Evolutionary conservation across 1,140 invertebrate genomes (phyloP).

Genomic region (Rhyacophila brunnea): DNA sequence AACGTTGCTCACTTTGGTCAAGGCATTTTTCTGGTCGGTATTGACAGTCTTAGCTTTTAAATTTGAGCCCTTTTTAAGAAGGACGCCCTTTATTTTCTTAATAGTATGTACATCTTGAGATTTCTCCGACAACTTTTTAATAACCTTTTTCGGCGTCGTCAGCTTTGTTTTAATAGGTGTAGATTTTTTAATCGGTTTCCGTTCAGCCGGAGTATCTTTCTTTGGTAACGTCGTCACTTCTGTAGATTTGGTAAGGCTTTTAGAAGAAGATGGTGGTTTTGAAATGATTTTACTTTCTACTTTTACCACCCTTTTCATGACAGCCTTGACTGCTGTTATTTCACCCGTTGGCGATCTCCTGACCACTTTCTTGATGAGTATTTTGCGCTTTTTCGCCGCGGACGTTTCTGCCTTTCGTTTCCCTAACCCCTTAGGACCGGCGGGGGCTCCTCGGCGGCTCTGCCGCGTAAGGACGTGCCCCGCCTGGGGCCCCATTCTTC

Average conservation of each 20-base stretch:
- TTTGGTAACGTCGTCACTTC: not conserved
- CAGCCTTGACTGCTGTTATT: not conserved
- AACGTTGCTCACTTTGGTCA: conserved; percentile 6
- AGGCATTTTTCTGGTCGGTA: conserved; percentile 1
- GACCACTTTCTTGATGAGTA: conserved; percentile 26
- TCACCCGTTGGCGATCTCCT: not conserved
- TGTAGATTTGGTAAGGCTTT: not conserved
- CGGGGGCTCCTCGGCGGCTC: conserved; percentile 13
- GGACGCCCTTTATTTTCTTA: not conserved
- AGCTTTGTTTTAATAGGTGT: not conserved
- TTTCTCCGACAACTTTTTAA: not conserved
- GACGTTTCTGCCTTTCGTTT: conserved; percentile 14
- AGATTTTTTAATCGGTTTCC: conserved; percentile 1
- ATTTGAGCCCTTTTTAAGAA: not conserved
- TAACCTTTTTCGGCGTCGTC: not conserved
- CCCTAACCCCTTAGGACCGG: conserved; percentile 10
- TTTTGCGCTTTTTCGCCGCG: conserved; percentile 16
- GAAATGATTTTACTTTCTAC: conserved; percentile 7
- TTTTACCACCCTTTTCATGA: not conserved
- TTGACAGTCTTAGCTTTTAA: conserved; percentile 3
- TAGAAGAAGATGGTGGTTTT: conserved; percentile 2
- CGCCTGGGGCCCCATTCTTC: conserved; percentile 27
- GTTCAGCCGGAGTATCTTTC: conserved; percentile 1
- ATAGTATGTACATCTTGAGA: not conserved
- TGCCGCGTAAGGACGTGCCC: conserved; percentile 13